Conservation (phyloP, 1,140 invertebrate genomes). For the Drosophila ficusphila region DNA sequence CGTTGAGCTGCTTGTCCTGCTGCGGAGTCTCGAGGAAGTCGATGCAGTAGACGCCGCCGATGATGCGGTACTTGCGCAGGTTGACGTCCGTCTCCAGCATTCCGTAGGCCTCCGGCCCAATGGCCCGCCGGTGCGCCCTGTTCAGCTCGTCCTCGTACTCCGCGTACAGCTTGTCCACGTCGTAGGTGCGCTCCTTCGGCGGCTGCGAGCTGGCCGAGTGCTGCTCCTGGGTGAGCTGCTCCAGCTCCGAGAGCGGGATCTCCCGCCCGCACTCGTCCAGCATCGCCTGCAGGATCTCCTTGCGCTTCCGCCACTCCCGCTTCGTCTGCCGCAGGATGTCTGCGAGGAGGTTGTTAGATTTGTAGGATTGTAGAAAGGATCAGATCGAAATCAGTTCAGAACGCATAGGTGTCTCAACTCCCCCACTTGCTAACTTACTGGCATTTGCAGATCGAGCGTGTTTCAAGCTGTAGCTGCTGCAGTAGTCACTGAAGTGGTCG, state of each 20-base stretch:
- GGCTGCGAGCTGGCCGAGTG: slow-evolving; percentile 60
- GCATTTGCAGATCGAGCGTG: slow-evolving; percentile 69
- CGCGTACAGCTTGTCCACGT: slow-evolving; percentile 80
- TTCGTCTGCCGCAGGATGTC: slow-evolving; percentile 80
- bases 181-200: slow-evolving; percentile 55
- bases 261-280: slow-evolving; percentile 65
- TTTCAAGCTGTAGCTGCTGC: slow-evolving; percentile 82
- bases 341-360: not conserved
- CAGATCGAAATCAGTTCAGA: too few relatives aligned
- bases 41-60: slow-evolving; percentile 88
- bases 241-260: slow-evolving; percentile 61
- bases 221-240: slow-evolving; percentile 67
- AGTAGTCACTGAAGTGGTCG: slow-evolving; percentile 86
- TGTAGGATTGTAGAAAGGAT: too few relatives aligned
- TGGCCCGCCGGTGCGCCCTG: slow-evolving; percentile 66
- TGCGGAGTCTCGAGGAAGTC: slow-evolving; percentile 88
- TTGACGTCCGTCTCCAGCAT: slow-evolving; percentile 87
- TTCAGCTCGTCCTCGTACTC: slow-evolving; percentile 84
- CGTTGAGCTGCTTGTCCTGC: slow-evolving; percentile 85
- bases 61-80: slow-evolving; percentile 87
- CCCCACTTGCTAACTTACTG: slow-evolving; percentile 49
- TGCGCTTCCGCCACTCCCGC: slow-evolving; percentile 82
- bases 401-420: too few relatives aligned
- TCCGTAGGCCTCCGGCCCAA: slow-evolving; percentile 72
- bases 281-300: slow-evolving; percentile 80